A percentile compares a stretch with the other conserved stretches of the same genome.
Conservation (phyloP, 2,888 invertebrate genomes). For the Erannis defoliaria region DNA sequence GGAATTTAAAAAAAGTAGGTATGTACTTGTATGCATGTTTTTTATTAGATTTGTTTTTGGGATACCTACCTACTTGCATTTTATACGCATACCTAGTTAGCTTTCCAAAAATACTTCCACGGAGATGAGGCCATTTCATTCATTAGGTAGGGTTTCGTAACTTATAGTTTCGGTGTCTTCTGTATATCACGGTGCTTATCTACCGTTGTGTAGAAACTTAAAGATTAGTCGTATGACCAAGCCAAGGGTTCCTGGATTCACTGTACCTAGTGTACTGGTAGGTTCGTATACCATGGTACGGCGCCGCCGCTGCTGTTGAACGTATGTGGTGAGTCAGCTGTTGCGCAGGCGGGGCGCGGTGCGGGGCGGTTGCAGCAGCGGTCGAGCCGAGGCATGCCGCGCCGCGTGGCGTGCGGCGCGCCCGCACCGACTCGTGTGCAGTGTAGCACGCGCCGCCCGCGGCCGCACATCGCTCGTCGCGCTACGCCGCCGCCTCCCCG, state of each 20-base stretch:
- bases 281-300: background rate
- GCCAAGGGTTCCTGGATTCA: background rate
- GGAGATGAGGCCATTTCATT: no score
- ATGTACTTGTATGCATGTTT: no score
- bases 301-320: constrained; percentile 1
- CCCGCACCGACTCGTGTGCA: constrained; percentile 67
- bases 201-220: no score
- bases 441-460: constrained; percentile 84
- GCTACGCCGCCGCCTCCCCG: constrained; percentile 83
- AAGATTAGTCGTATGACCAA: background rate
- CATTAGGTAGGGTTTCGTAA: no score
- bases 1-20: no score
- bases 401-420: constrained; percentile 46
- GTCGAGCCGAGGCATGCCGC: constrained; percentile 47
- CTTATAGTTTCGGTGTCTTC: no score
- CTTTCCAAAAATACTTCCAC: no score
- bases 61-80: no score
- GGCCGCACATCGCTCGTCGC: constrained; percentile 80
- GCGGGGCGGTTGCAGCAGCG: constrained; percentile 53
- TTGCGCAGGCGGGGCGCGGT: constrained; percentile 47
- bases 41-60: no score
- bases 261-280: background rate
- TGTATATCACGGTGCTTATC: no score
- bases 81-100: no score
- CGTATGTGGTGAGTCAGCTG: constrained; percentile 54